Percentiles rank a stretch among this genome's conserved stretches.
Conservation (phyloP, 1,140 invertebrate species). For the Panagrolaimus sp. region DNA sequence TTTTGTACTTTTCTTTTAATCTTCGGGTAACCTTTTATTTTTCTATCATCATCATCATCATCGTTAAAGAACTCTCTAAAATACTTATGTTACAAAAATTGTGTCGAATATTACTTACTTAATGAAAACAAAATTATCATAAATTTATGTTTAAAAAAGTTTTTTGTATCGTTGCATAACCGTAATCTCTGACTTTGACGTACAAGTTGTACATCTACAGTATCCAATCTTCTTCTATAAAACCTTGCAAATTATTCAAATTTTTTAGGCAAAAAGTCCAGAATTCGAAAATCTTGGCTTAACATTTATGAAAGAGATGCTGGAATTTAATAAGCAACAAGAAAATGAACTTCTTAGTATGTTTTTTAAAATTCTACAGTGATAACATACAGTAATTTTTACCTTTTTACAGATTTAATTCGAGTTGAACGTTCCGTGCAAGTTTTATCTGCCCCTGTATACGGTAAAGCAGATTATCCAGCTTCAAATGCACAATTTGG, state of each 20-base stretch:
- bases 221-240: background rate
- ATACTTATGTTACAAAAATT: conserved; percentile 16
- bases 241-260: background rate
- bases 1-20: conserved; percentile 1
- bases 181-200: too few relatives aligned
- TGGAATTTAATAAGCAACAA: conserved; percentile 64
- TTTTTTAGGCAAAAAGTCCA: conserved; percentile 72
- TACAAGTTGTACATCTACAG: background rate
- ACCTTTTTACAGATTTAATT: conserved; percentile 20
- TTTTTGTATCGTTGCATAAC: too few relatives aligned
- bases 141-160: too few relatives aligned
- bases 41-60: conserved; percentile 5
- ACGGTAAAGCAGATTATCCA: conserved; percentile 63
- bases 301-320: conserved; percentile 94
- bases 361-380: background rate
- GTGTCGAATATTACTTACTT: background rate
- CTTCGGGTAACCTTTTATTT: background rate
- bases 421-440: conserved; percentile 36
- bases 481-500: conserved; percentile 90
- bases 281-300: conserved; percentile 84
- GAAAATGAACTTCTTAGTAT: conserved; percentile 22
- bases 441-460: conserved; percentile 37
- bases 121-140: background rate
- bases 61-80: conserved; percentile 8
- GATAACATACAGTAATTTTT: background rate